A percentile compares a stretch with the other conserved stretches of the same genome.
phyloP scores from a whole-genome alignment of 2,888 invertebrate species.

The Agrochola lychnidis region DNA sequence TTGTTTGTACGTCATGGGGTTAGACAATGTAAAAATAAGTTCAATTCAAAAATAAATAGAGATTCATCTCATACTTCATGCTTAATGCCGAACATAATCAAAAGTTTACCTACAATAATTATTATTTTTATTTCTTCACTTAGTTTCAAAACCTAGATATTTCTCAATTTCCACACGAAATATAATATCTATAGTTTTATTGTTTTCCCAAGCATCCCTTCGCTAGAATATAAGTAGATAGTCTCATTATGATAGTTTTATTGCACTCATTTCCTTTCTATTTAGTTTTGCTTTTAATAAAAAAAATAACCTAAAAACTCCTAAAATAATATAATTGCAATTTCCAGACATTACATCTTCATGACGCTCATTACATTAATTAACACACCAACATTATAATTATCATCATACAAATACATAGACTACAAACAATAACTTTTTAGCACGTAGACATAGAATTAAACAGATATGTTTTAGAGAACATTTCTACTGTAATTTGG shows the following conservation, averaged over 20 bases:
- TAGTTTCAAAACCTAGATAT: background rate
- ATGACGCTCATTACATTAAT: conserved; percentile 30
- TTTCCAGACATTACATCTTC: conserved; percentile 39
- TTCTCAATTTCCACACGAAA: background rate
- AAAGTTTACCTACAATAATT: background rate
- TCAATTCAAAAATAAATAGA: background rate
- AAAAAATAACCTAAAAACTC: conserved; percentile 6
- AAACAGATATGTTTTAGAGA: background rate
- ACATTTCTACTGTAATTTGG: background rate
- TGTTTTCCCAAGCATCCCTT: conserved; percentile 27
- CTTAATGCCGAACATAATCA: background rate
- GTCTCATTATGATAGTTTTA: conserved; percentile 26
- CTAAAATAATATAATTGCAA: conserved; percentile 1
- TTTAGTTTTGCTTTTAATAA: conserved; percentile 54
- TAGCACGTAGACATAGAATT: conserved; percentile 7
- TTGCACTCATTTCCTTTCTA: conserved; percentile 52
- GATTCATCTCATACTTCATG: background rate
- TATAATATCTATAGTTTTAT: background rate
- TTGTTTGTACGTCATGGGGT: too few relatives aligned
- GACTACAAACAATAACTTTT: background rate
- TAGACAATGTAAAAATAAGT: background rate
- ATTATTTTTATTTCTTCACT: background rate
- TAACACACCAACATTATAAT: conserved; percentile 8
- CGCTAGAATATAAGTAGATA: conserved; percentile 23
- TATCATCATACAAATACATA: background rate